These are phyloP conservation scores for Archilochus colubris DNA, from an alignment of 2,113 vertebrate species.

Conservation along the genomic window DNA sequence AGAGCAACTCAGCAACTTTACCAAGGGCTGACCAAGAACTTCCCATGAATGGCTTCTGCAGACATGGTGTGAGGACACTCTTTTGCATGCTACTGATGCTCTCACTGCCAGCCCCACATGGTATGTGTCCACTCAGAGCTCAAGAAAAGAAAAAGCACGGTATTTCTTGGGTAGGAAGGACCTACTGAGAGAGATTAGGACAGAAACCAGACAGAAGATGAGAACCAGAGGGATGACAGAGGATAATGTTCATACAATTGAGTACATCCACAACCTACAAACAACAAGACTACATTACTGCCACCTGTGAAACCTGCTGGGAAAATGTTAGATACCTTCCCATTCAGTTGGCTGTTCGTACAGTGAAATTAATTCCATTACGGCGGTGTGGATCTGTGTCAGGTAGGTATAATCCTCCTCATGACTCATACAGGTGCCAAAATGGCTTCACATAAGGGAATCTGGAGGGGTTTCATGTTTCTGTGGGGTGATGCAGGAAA, in stretches of 20 bases:
- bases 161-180: background rate
- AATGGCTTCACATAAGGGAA: background rate
- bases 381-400: background rate
- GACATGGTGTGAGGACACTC: rapidly evolving
- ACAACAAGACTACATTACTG: background rate
- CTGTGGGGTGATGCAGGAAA: background rate
- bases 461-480: background rate
- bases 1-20: background rate
- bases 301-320: background rate
- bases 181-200: background rate
- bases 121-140: rapidly evolving
- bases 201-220: background rate
- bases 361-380: background rate
- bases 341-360: background rate
- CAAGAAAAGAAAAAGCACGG: background rate
- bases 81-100: background rate
- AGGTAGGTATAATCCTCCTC: background rate
- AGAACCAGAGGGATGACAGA: background rate
- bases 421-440: background rate
- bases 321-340: background rate
- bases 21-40: background rate
- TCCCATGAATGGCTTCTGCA: background rate
- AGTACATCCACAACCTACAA: background rate
- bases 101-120: background rate
- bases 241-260: background rate